Evolutionary conservation across 2,888 invertebrate genomes (phyloP).

Genomic region (Eupithecia exiguata): DNA sequence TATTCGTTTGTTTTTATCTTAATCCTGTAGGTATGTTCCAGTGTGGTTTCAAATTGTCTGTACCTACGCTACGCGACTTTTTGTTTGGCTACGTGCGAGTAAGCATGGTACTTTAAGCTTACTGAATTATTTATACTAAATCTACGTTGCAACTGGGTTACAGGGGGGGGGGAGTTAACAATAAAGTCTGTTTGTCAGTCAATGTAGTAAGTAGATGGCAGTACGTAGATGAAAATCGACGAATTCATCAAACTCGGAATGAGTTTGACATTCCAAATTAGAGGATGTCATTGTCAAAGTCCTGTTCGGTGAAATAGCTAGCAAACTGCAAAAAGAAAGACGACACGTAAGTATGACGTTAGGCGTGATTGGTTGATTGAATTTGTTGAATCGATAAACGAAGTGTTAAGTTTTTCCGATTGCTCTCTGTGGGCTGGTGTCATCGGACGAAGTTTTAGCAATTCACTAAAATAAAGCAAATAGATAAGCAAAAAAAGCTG

Average conservation of each 20-base stretch:
- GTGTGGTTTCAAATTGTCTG: neutral
- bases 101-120: neutral
- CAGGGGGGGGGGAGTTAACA: neutral
- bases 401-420: no score
- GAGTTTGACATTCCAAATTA: no score
- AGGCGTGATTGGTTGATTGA: no score
- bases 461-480: neutral
- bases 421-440: no score
- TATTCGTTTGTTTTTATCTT: neutral
- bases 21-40: neutral
- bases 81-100: neutral
- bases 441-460: neutral
- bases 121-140: neutral
- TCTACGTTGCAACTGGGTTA: neutral
- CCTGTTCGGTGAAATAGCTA: neutral
- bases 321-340: no score
- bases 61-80: neutral
- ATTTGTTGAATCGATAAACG: no score
- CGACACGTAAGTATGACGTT: no score
- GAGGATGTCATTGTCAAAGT: neutral
- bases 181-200: neutral
- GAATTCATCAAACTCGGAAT: no score
- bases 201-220: neutral
- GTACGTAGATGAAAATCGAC: no score
- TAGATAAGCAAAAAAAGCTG: neutral